Base-by-base conservation (phyloP, 2,888 invertebrate species). In the Cinara cedri region DNA sequence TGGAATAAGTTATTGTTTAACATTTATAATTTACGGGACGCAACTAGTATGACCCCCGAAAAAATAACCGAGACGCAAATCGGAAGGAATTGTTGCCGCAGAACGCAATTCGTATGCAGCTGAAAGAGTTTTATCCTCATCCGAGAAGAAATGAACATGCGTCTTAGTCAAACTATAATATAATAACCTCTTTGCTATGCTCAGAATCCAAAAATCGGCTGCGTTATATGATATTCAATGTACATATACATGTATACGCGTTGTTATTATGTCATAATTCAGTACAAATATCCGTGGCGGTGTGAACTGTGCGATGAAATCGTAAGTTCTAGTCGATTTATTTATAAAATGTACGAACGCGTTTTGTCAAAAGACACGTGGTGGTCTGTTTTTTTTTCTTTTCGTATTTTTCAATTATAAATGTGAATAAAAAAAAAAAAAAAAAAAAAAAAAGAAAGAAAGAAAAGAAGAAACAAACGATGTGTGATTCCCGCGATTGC, bases 351-450 rank as follows among this genome's bases (percentile, higher is more conserved):
- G 63, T 63, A 74, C 63, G 51, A 62, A 74, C 21, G 63, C 26
- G 26, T 72, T 72, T 72, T 72, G 72, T 49, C 72, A 72, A 72
- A 62, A 26, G 54, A 76, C 76, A 76, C 49, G 72, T 80, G 72
- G 63, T 63, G 80, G 80, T 51, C 62, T 80, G 72, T 80, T 80
- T 80, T 75, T 55, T 63, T 63, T 74, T 74, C 63, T 72, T 60
- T 72, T 72, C 63, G 65, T 72, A 65, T 80, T 60, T n/a, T 70
- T 78, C 68, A 78, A 78, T 78, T 70, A 78, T 51, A 78, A 68
- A 62, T 65, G 54, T 24, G 24, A 24, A 54, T 44, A 49, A 57
- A 72, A 72, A 55, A 19, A 55, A 44, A n/a, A 71, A 49, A 34
- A 54, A 34, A 71, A 60, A 42, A 72, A 55, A 71, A 42, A 34